Base-by-base conservation (phyloP, 2,888 invertebrate genomes). In the Drosophila diplacantha region DNA sequence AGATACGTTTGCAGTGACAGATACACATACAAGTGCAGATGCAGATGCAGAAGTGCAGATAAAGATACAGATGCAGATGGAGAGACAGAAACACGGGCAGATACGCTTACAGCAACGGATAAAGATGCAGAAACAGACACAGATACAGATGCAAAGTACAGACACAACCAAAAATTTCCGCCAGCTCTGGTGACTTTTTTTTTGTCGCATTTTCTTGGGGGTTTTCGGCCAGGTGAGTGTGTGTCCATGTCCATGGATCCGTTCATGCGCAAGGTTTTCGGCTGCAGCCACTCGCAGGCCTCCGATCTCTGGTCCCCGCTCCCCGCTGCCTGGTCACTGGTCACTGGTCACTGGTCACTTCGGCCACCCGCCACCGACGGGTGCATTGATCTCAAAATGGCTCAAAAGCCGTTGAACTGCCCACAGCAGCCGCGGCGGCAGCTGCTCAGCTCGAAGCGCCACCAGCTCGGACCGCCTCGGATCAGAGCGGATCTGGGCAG, bases 311-410 rank as follows among this genome's bases (percentile, higher is more conserved):
- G 57, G 20, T 56, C 57, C 35, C 22, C 3, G 41, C 9, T 41
- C 41, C n/a, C 41, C 6, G n/a, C 3, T 41, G 24, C 11, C 35
- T 53, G 20, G 43, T 54, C 18, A 22, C 38, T 39, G 35, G 2
- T 35, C 37, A 11, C 16, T 57, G 58, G 52, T 41, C 52, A 52
- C 35, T 53, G 20, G 43, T 47, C 18, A 22, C 38, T 39, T 29
- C n/a, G 29, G 50, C 53, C 58, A 54, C 39, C 49, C 51, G 34
- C 54, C 62, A 32, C 47, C 35, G 39, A 24, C 5, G 47, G 85
- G 85, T 86, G 85, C 85, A 85, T 86, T 86, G 85, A 79, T 86
- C 85, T 86, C 76, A 82, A 85, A 86, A 86, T 85, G 86, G 85
- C 82, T 80, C 85, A 85, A 86, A 85, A 81, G 85, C 86, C 85